These are phyloP conservation scores for Chymomyza fuscimana DNA, from an alignment of 2,888 invertebrate genomes.

Conservation along the genomic window DNA sequence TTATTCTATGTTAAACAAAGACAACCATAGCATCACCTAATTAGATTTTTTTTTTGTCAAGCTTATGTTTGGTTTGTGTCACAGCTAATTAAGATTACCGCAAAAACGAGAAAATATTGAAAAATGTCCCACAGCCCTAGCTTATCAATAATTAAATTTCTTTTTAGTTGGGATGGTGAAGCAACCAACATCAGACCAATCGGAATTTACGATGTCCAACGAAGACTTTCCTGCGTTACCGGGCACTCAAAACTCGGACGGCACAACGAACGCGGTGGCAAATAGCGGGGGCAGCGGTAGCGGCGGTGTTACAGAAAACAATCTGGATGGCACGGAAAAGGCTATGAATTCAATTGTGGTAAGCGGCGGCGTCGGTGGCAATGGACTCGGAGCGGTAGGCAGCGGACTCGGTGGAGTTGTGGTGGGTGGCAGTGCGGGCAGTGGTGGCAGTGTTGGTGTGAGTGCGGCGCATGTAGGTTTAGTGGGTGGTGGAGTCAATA, in stretches of 20 bases:
- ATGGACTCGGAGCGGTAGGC: constrained; percentile 66
- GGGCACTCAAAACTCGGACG: constrained; percentile 89
- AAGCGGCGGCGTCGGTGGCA: constrained; percentile 66
- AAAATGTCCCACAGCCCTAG: background rate
- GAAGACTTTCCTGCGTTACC: constrained; percentile 99
- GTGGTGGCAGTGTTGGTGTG: constrained; percentile 49
- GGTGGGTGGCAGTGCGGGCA: constrained; percentile 45
- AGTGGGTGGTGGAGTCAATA: constrained; percentile 52
- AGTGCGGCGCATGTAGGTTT: constrained; percentile 64
- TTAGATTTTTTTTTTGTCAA: constrained; percentile 13
- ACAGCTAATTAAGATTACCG: background rate
- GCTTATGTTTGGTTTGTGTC: constrained; percentile 24
- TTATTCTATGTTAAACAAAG: background rate
- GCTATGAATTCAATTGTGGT: constrained; percentile 78
- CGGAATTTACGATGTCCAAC: constrained; percentile 98
- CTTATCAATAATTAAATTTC: background rate
- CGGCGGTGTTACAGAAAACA: constrained; percentile 71
- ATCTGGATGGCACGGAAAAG: constrained; percentile 79
- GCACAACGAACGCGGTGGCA: constrained; percentile 78
- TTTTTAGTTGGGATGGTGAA: constrained; percentile 94
- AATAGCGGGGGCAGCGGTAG: constrained; percentile 49
- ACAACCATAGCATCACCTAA: background rate
- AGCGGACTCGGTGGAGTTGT: constrained; percentile 57
- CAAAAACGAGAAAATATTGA: background rate
- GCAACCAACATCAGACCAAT: constrained; percentile 94